These are phyloP conservation scores for Arothron firmamentum DNA, from an alignment of 2,113 vertebrate species.

Conservation along the genomic window DNA sequence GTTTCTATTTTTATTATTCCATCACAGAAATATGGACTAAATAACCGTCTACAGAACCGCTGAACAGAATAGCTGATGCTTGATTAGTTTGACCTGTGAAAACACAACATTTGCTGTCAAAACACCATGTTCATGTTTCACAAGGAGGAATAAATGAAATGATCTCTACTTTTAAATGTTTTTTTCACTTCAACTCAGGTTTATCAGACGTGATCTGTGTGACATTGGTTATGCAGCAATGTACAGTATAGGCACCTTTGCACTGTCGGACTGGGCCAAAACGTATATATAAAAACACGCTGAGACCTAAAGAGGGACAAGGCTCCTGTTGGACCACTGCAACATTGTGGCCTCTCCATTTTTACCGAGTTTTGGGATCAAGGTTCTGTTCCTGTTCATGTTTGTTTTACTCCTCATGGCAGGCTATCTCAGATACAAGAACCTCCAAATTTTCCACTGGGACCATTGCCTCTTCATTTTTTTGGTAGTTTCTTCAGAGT, in stretches of 20 bases:
- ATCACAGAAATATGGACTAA: no score
- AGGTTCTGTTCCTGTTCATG: slow-evolving; percentile 62
- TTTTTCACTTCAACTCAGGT: no score
- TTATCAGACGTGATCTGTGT: background rate
- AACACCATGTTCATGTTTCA: no score
- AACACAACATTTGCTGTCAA: no score
- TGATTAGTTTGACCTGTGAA: no score
- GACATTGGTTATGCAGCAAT: background rate
- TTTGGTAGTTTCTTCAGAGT: slow-evolving; percentile 64
- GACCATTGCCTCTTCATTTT: slow-evolving; percentile 68
- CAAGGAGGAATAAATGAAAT: no score
- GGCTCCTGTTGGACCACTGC: background rate
- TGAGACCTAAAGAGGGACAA: background rate
- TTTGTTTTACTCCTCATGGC: slow-evolving; percentile 64
- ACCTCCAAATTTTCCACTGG: slow-evolving; percentile 72
- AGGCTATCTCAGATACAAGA: slow-evolving; percentile 65
- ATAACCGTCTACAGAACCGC: no score
- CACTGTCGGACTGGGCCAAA: background rate
- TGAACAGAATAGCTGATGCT: no score
- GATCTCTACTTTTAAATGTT: no score
- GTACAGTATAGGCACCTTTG: background rate
- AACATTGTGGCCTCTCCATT: slow-evolving; percentile 54
- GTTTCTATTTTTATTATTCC: no score
- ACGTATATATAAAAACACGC: no score
- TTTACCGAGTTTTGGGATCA: slow-evolving; percentile 57